Conservation (phyloP, 2,113 vertebrate species). For the Elaphurus davidianus region DNA sequence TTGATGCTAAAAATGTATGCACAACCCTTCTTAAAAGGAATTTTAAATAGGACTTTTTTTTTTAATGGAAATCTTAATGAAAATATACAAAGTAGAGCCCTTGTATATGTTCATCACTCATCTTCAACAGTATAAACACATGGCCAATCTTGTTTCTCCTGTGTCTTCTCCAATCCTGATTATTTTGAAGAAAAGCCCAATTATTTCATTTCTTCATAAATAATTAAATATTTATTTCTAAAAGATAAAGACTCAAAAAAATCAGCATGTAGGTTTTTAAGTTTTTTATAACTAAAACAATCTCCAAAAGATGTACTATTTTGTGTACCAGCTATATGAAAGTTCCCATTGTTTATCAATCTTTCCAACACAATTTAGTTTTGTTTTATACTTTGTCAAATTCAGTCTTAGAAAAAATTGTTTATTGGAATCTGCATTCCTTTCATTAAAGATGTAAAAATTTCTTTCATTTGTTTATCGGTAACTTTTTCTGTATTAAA, state of each 20-base stretch:
- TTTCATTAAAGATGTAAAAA: slow-evolving; percentile 32
- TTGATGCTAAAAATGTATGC: neutral
- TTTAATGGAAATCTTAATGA: neutral
- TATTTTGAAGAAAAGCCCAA: neutral
- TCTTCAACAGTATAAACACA: neutral
- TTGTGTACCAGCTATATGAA: neutral
- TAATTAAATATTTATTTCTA: neutral
- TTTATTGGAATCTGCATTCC: neutral
- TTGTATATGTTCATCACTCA: neutral
- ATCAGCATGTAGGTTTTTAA: neutral
- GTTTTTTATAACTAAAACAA: neutral
- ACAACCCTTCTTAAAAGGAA: neutral
- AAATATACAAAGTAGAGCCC: neutral
- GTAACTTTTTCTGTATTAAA: slow-evolving; percentile 34
- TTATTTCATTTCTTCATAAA: neutral
- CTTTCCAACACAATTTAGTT: neutral
- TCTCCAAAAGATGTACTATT: neutral
- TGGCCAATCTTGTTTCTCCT: neutral
- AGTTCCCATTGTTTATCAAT: neutral
- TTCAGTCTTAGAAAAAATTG: neutral
- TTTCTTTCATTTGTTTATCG: slow-evolving; percentile 27
- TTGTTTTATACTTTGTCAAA: neutral
- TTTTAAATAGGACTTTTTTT: neutral
- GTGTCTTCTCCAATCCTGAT: neutral
- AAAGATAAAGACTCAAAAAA: neutral